Evolutionary conservation across 2,888 invertebrate genomes (phyloP).

Genomic region (Diaperis boleti): DNA sequence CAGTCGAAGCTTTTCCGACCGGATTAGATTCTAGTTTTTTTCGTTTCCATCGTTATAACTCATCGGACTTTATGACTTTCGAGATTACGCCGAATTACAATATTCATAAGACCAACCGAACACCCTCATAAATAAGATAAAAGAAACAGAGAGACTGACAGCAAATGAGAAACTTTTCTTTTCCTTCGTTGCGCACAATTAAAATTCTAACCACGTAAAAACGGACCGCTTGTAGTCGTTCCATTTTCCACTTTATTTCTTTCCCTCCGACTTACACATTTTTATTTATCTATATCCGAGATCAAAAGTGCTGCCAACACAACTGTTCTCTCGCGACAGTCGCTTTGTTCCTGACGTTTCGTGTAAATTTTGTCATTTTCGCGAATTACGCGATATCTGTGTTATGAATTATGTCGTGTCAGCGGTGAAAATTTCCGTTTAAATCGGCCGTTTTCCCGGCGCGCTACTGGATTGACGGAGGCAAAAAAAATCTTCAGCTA

Average conservation of each 20-base stretch:
- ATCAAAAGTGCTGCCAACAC: slow-evolving; percentile 2
- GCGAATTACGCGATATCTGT: background rate
- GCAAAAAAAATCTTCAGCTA: slow-evolving; percentile 8
- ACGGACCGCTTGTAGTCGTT: slow-evolving; percentile 7
- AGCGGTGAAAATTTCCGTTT: background rate
- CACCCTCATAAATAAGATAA: slow-evolving; percentile 16
- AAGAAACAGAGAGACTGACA: slow-evolving; percentile 19
- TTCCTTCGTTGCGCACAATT: slow-evolving; percentile 7
- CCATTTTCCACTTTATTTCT: slow-evolving; percentile 17
- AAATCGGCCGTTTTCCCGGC: background rate
- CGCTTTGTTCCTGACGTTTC: slow-evolving; percentile 1
- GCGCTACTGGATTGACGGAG: background rate
- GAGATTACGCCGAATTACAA: slow-evolving; percentile 5
- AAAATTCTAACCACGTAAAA: slow-evolving; percentile 20
- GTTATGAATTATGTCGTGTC: slow-evolving; percentile 2
- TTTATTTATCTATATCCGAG: slow-evolving; percentile 5
- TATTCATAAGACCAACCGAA: slow-evolving; percentile 9
- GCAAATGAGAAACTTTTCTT: slow-evolving; percentile 17
- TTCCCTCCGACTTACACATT: slow-evolving; percentile 2
- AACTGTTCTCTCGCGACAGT: background rate
- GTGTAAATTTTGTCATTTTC: background rate
- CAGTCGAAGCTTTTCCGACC: background rate
- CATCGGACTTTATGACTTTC: slow-evolving; percentile 7
- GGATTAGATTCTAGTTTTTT: slow-evolving; percentile 13
- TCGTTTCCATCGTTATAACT: background rate